These are phyloP conservation scores for Hyla sarda DNA, from an alignment of 2,113 vertebrate genomes.

Conservation along the genomic window DNA sequence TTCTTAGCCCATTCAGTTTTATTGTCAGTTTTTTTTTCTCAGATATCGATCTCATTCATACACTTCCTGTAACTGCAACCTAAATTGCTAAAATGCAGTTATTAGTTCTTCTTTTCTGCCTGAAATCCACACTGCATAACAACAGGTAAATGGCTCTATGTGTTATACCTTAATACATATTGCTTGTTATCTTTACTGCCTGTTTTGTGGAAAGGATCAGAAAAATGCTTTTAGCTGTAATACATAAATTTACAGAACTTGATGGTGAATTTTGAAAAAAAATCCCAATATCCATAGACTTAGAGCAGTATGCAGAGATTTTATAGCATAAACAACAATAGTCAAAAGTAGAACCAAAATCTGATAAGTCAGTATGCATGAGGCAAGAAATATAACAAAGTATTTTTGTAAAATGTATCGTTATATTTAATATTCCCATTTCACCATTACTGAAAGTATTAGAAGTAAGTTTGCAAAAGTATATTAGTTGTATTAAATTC, in stretches of 20 bases:
- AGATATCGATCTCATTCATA: neutral
- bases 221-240: conserved; percentile 46
- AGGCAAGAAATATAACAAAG: neutral
- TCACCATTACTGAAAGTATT: too few species aligned
- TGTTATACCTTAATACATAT: neutral
- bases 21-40: neutral
- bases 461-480: too few species aligned
- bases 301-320: neutral
- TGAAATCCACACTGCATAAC: conserved; percentile 1
- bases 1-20: neutral
- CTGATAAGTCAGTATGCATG: neutral
- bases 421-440: neutral
- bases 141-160: conserved; percentile 23
- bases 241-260: conserved; percentile 24
- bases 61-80: neutral
- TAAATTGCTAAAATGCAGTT: conserved; percentile 3
- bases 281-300: neutral
- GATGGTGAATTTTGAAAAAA: neutral
- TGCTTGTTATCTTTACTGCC: neutral
- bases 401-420: neutral
- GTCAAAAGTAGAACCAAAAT: neutral
- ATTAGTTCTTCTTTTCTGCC: neutral
- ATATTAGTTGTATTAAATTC: too few species aligned
- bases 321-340: neutral
- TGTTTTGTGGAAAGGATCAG: neutral